These are phyloP conservation scores for Coreius guichenoti DNA, from an alignment of 2,797 vertebrate genomes.

Conservation along the genomic window DNA sequence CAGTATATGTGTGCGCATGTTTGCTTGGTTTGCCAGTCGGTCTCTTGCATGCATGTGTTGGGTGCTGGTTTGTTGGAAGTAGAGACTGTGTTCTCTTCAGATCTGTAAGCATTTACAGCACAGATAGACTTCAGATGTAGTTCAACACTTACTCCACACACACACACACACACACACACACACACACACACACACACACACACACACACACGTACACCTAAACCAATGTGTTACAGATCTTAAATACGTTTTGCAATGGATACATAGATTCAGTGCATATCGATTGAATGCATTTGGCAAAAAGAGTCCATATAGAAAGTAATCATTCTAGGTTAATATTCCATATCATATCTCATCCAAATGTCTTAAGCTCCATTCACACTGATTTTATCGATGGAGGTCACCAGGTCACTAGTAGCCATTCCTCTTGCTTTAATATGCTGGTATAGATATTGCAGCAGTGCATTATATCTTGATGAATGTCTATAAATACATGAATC, in stretches of 20 bases:
- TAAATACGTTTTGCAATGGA: constrained; percentile 8
- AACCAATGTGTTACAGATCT: neutral
- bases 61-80: neutral
- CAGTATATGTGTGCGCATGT: neutral
- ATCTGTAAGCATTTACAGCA: constrained; percentile 5
- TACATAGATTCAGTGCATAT: neutral
- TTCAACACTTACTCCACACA: neutral
- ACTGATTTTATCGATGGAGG: neutral
- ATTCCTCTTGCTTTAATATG: neutral
- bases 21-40: neutral
- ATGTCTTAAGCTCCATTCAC: neutral
- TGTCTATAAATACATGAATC: neutral
- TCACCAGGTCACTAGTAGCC: neutral
- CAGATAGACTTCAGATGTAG: constrained; percentile 14
- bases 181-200: constrained; percentile 3
- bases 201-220: neutral
- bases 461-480: neutral
- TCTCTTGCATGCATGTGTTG: constrained; percentile 1
- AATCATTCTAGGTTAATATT: neutral
- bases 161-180: constrained; percentile 3
- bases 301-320: neutral
- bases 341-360: neutral
- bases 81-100: neutral
- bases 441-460: neutral
- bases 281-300: neutral